These are phyloP conservation scores for Cerastis rubricosa DNA, from an alignment of 2,888 invertebrate genomes.

Conservation along the genomic window DNA sequence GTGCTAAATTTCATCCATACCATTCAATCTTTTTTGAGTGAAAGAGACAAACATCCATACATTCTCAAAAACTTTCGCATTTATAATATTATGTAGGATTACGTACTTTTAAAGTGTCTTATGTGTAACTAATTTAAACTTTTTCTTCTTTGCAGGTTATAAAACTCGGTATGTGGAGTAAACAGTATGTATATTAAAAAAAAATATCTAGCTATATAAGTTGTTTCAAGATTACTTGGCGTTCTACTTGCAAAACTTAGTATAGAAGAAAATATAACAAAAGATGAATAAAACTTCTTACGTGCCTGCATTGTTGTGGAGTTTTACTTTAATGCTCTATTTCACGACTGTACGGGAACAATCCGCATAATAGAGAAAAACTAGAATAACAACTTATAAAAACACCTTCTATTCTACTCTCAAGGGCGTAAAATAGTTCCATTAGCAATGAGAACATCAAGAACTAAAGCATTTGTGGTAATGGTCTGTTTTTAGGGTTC, in stretches of 20 bases:
- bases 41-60: too few species aligned
- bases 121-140: constrained; percentile 29
- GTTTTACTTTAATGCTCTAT: constrained; percentile 36
- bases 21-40: too few species aligned
- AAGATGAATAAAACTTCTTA: constrained; percentile 36
- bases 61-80: too few species aligned
- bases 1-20: too few species aligned
- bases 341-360: constrained; percentile 17
- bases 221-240: constrained; percentile 41
- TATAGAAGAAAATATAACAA: constrained; percentile 40
- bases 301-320: constrained; percentile 38
- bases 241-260: constrained; percentile 34
- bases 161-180: constrained; percentile 45
- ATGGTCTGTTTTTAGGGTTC: neutral
- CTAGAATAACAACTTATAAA: constrained; percentile 22
- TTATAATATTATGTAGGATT: neutral
- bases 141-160: constrained; percentile 51
- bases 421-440: neutral
- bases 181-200: constrained; percentile 48
- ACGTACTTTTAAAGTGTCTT: neutral
- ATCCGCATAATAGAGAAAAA: constrained; percentile 33
- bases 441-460: neutral
- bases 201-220: constrained; percentile 13
- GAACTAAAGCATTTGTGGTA: neutral
- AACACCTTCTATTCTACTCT: constrained; percentile 22